Conservation (phyloP, 2,797 vertebrate genomes). For the Sebastes goodei region DNA sequence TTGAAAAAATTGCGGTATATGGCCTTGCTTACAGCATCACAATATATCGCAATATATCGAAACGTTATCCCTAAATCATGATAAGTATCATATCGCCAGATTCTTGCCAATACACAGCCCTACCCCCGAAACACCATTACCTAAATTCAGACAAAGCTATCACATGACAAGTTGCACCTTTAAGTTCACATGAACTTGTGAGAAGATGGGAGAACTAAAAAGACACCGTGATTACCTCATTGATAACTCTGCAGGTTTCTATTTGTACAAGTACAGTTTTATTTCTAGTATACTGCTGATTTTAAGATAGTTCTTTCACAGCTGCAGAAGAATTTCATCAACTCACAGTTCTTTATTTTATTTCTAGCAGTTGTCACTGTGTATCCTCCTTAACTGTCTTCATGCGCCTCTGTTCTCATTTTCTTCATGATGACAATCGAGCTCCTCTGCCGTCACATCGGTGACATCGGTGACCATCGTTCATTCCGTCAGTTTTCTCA, state of each 20-base stretch:
- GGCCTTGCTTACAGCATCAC: too few relatives aligned
- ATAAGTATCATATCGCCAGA: accelerated
- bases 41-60: too few relatives aligned
- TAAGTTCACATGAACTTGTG: neutral
- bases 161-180: neutral
- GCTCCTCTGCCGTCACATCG: constrained; percentile 4
- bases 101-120: too few relatives aligned
- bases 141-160: neutral
- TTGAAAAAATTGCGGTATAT: too few relatives aligned
- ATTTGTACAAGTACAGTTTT: neutral
- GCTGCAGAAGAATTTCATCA: constrained; percentile 4
- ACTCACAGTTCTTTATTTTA: neutral
- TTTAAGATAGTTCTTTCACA: constrained; percentile 22
- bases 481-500: neutral
- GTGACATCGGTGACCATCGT: constrained; percentile 6
- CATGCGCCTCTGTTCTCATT: neutral
- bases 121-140: neutral
- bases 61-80: accelerated
- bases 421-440: neutral
- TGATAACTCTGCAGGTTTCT: neutral
- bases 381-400: neutral
- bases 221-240: neutral
- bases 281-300: constrained; percentile 18
- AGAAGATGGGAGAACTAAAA: neutral
- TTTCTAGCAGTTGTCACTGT: constrained; percentile 2